phyloP scores from a whole-genome alignment of 1,140 invertebrate species.

The Sesamia nonagrioides region DNA sequence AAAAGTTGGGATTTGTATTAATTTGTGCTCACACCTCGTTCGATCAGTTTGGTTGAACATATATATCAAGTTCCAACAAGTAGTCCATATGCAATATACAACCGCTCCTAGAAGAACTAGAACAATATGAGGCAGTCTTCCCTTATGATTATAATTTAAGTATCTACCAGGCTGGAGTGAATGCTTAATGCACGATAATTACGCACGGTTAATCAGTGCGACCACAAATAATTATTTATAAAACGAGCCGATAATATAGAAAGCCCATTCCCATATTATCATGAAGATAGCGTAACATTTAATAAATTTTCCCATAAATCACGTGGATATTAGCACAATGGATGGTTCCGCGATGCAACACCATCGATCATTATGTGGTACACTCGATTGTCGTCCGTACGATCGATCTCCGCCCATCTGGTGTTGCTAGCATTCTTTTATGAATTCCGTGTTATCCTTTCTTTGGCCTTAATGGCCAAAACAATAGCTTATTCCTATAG shows the following conservation, averaged over 20 bases:
- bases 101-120: no score
- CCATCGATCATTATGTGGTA: slow-evolving; percentile 23
- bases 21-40: no score
- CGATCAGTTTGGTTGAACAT: no score
- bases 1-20: no score
- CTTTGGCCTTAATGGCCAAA: neutral
- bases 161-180: no score
- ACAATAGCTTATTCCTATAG: neutral
- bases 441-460: neutral
- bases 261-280: slow-evolving; percentile 19
- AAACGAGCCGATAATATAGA: neutral
- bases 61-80: no score
- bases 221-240: neutral
- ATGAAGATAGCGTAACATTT: slow-evolving; percentile 25
- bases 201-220: neutral
- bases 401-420: slow-evolving; percentile 13
- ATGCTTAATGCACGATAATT: no score
- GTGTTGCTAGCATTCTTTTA: neutral
- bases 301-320: slow-evolving; percentile 40
- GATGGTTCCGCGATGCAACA: slow-evolving; percentile 19
- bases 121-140: no score
- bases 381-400: neutral
- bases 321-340: slow-evolving; percentile 34
- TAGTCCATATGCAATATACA: no score
- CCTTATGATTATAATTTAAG: no score